Percentiles rank a stretch among this genome's conserved stretches.
phyloP scores from a whole-genome alignment of 2,113 vertebrate species.

The Pangasianodon gigas region DNA sequence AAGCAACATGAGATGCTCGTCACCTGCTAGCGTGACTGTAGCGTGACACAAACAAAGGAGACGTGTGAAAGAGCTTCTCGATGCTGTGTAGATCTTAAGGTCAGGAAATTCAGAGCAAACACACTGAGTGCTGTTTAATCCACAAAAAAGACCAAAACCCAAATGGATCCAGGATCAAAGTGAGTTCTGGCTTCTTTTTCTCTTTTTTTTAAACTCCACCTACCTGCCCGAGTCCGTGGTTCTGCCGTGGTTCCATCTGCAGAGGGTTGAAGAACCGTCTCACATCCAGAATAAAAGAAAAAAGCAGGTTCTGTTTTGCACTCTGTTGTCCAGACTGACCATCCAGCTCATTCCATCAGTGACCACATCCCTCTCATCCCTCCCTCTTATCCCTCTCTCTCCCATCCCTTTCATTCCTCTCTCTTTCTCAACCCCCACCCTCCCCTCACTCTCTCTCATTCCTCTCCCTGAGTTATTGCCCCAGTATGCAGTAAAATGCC shows the following conservation, averaged over 20 bases:
- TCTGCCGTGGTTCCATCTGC: neutral
- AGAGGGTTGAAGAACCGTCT: neutral
- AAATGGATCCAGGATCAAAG: neutral
- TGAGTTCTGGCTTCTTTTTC: neutral
- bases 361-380: neutral
- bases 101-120: neutral
- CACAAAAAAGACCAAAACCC: neutral
- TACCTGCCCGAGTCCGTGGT: neutral
- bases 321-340: neutral
- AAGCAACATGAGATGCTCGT: too few relatives aligned
- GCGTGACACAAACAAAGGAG: too few relatives aligned
- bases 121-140: neutral
- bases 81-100: neutral
- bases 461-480: too few relatives aligned
- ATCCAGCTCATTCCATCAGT: neutral
- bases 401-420: too few relatives aligned
- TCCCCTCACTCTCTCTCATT: neutral
- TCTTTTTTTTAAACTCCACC: neutral
- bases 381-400: too few relatives aligned
- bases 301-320: neutral
- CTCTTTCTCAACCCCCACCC: neutral
- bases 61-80: too few relatives aligned
- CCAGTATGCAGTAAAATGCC: too few relatives aligned
- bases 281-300: neutral
- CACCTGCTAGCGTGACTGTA: too few relatives aligned